Evolutionary conservation across 1,140 invertebrate species (phyloP).

Genomic region (Drosophila arawakana): DNA sequence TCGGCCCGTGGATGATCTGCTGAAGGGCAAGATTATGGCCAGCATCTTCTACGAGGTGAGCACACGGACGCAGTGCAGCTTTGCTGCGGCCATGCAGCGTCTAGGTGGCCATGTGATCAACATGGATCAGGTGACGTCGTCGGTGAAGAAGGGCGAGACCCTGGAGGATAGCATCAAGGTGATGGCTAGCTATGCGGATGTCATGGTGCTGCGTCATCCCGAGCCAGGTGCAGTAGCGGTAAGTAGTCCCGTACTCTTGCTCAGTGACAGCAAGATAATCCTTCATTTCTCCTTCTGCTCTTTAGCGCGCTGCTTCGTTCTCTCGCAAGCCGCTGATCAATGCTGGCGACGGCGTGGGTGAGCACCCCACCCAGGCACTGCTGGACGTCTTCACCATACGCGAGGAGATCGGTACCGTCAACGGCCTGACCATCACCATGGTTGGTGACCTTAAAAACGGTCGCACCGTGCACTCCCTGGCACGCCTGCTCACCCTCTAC

Average conservation of each 20-base stretch:
- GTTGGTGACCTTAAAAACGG: constrained; percentile 99
- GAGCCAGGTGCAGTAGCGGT: constrained; percentile 95
- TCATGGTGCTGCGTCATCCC: constrained; percentile 97
- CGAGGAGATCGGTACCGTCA: constrained; percentile 99
- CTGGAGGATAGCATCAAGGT: constrained; percentile 95
- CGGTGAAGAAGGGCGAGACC: constrained; percentile 98
- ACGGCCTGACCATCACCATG: constrained; percentile 96
- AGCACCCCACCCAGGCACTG: constrained; percentile 99
- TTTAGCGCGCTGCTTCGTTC: constrained; percentile 91
- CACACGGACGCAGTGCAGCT: constrained; percentile 98
- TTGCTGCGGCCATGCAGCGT: constrained; percentile 97
- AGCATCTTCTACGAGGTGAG: constrained; percentile 99
- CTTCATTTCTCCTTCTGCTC: constrained; percentile 27
- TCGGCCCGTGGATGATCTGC: constrained; percentile 92
- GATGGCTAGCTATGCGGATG: constrained; percentile 95
- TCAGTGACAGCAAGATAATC: background rate
- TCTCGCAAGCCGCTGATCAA: constrained; percentile 97
- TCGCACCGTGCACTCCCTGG: constrained; percentile 98
- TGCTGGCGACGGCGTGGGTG: constrained; percentile 98
- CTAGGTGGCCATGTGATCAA: constrained; percentile 96
- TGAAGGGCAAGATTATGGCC: constrained; percentile 97
- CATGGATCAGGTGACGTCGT: constrained; percentile 95
- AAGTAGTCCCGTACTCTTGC: constrained; percentile 66
- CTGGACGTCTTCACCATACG: constrained; percentile 99
- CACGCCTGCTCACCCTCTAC: constrained; percentile 95